phyloP scores from a whole-genome alignment of 1,140 invertebrate genomes.

The Zaprionus vittiger region DNA sequence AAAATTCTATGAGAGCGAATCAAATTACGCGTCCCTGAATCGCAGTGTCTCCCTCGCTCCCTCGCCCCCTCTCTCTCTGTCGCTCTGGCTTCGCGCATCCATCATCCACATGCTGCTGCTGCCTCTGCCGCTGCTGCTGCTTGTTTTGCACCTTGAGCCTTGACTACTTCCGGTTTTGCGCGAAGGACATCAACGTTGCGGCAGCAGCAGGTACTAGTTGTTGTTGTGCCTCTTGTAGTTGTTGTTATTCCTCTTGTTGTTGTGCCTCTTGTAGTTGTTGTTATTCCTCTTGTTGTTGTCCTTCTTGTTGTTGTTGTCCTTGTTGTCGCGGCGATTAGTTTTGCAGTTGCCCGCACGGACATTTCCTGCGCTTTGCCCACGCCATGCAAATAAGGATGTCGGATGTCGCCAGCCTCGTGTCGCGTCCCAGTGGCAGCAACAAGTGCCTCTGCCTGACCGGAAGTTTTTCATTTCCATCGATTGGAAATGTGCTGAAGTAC shows the following conservation, averaged over 20 bases:
- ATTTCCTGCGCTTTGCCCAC: conserved; percentile 68
- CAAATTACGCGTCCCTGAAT: conserved; percentile 63
- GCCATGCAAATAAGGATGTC: conserved; percentile 71
- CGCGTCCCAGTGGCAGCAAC: conserved; percentile 33
- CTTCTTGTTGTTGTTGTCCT: conserved; percentile 22
- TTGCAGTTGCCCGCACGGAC: conserved; percentile 47
- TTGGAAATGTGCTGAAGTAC: conserved; percentile 18
- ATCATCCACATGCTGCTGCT: conserved; percentile 70
- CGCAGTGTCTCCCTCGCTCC: background rate
- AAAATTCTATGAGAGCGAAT: conserved; percentile 67
- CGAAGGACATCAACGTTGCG: conserved; percentile 63
- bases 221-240: conserved; percentile 23
- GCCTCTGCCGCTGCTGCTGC: conserved; percentile 16
- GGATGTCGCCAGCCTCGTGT: conserved; percentile 59
- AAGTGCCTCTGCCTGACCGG: conserved; percentile 57
- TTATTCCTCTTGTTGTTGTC: conserved; percentile 13
- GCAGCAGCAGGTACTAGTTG: conserved; percentile 68
- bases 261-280: conserved; percentile 18
- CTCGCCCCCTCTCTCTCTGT: conserved; percentile 2
- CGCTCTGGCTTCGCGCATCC: conserved; percentile 29
- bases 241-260: background rate
- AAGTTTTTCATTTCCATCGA: conserved; percentile 61
- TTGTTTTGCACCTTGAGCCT: conserved; percentile 79
- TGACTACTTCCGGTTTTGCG: conserved; percentile 78
- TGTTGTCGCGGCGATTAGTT: conserved; percentile 15